Percentiles rank a stretch among this genome's conserved stretches.
These are phyloP conservation scores for Ptychodera flava DNA, from an alignment of 35 echinoderm and acorn worm species.

Conservation along the genomic window DNA sequence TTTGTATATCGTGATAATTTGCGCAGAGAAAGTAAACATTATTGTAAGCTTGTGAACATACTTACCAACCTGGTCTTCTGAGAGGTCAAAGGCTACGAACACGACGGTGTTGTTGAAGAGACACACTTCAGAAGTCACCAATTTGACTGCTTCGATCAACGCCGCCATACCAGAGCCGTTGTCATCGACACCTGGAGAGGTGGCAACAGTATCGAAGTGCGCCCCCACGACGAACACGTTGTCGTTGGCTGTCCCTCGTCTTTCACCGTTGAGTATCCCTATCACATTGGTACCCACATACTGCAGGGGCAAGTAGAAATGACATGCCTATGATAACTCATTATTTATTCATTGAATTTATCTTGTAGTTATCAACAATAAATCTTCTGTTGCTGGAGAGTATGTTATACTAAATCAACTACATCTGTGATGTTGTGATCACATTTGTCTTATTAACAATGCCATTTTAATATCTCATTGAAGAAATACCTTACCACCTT, in stretches of 20 bases:
- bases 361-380: no score
- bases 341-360: no score
- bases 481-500: no score
- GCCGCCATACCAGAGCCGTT: neutral
- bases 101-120: neutral
- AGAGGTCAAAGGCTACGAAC: neutral
- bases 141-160: neutral
- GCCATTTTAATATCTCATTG: no score
- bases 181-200: neutral
- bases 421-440: no score
- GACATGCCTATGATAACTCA: no score
- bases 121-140: neutral
- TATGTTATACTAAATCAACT: no score
- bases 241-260: neutral
- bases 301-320: neutral
- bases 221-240: neutral
- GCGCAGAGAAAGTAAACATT: no score
- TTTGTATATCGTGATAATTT: no score
- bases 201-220: neutral
- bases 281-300: neutral
- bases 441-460: no score
- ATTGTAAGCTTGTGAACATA: no score
- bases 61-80: neutral
- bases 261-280: neutral
- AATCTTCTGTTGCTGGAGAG: no score